Conservation (phyloP, 2,797 vertebrate genomes). For the Lemur catta region DNA sequence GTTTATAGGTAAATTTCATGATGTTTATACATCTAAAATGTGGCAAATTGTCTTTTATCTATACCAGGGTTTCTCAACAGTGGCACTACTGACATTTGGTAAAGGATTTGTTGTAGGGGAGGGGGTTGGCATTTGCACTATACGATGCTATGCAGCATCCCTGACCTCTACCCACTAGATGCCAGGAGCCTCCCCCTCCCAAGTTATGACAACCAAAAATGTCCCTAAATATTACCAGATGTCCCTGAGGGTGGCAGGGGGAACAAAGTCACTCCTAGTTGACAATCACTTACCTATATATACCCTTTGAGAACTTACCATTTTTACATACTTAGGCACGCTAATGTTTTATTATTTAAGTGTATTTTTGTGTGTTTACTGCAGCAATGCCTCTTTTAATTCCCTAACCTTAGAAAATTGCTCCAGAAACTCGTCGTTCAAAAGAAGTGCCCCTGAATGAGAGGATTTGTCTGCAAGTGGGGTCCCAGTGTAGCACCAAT, state of each 20-base stretch:
- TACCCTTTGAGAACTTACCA: not conserved
- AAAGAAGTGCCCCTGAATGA: slow-evolving; percentile 49
- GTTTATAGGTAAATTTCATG: slow-evolving; percentile 13
- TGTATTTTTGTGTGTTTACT: not conserved
- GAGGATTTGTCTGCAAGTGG: slow-evolving; percentile 78
- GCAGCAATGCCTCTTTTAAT: not conserved
- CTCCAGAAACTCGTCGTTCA: slow-evolving; percentile 55
- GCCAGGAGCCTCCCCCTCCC: not conserved
- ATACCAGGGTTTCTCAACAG: not conserved
- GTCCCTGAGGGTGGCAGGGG: not conserved
- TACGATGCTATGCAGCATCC: not conserved
- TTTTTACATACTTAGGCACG: not conserved
- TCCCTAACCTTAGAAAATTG: slow-evolving; percentile 70
- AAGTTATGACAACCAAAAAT: not conserved
- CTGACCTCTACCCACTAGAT: not conserved
- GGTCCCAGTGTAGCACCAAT: slow-evolving; percentile 71
- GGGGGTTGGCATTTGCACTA: not conserved
- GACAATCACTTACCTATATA: not conserved
- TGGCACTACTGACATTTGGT: not conserved
- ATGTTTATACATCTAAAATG: slow-evolving; percentile 17
- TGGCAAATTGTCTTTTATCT: not conserved
- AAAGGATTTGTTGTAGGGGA: not conserved
- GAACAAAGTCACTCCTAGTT: not conserved
- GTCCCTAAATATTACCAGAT: not conserved
- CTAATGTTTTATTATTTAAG: not conserved